Conservation (phyloP, 2,888 invertebrate genomes). For the Sminthurinus aureus region DNA sequence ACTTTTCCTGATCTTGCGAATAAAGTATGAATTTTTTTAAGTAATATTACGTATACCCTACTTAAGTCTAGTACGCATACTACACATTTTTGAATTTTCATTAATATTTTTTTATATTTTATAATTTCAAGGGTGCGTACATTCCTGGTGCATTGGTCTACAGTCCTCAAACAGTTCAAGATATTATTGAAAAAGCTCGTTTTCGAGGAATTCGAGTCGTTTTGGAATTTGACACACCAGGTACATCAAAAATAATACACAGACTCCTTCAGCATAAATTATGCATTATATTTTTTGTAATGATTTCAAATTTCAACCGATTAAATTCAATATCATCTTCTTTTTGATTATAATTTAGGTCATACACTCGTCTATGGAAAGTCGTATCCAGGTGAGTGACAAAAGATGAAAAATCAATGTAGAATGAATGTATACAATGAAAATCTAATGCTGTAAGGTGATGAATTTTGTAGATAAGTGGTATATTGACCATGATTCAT, state of each 20-base stretch:
- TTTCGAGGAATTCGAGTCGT: slow-evolving; percentile 85
- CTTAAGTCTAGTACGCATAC: no score
- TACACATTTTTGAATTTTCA: no score
- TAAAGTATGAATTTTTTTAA: background rate
- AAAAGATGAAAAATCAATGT: no score
- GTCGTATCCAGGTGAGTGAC: slow-evolving; percentile 48
- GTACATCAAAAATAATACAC: no score
- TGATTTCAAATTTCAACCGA: no score
- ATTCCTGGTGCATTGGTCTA: slow-evolving; percentile 32
- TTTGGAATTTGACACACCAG: slow-evolving; percentile 91
- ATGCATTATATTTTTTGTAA: no score
- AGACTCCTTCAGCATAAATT: background rate
- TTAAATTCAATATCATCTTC: no score
- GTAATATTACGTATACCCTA: no score
- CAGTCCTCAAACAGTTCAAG: slow-evolving; percentile 68
- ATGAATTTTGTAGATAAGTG: no score
- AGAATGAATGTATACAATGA: no score
- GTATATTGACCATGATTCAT: no score
- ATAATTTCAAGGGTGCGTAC: slow-evolving; percentile 21
- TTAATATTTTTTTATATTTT: background rate
- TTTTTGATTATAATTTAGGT: slow-evolving; percentile 61
- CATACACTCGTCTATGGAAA: slow-evolving; percentile 54
- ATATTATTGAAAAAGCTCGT: slow-evolving; percentile 79
- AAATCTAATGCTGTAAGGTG: no score
- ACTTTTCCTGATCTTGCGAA: slow-evolving; percentile 74